phyloP scores from a whole-genome alignment of 2,888 invertebrate genomes.

The Cancer borealis region DNA sequence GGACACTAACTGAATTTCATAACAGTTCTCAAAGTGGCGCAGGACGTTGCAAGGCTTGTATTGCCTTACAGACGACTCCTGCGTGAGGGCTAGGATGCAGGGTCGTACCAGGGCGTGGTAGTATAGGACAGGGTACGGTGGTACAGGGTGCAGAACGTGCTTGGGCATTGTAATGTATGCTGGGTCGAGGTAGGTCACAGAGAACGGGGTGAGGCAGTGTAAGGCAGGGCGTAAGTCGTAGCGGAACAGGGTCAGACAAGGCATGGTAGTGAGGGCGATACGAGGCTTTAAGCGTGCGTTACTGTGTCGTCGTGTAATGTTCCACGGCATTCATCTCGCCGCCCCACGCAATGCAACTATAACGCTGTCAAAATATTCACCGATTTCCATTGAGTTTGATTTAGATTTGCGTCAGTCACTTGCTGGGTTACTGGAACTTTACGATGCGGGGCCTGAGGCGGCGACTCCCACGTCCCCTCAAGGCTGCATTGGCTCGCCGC shows the following conservation, averaged over 20 bases:
- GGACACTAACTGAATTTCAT: constrained; percentile 1
- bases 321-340: constrained; percentile 6
- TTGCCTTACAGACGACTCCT: background rate
- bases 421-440: constrained; percentile 21
- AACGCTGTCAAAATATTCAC: constrained; percentile 13
- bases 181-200: background rate
- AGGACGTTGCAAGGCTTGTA: background rate
- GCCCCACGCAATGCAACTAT: background rate
- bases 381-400: constrained; percentile 41
- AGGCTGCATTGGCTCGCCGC: constrained; percentile 4
- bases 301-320: background rate
- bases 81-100: background rate
- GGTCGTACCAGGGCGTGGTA: background rate
- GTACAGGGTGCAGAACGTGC: background rate
- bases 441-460: constrained; percentile 3
- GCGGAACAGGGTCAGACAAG: background rate
- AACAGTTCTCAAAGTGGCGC: background rate
- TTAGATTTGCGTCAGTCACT: constrained; percentile 32
- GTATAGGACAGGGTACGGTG: background rate
- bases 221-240: background rate
- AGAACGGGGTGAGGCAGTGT: background rate
- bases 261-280: background rate
- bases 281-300: background rate
- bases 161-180: background rate
- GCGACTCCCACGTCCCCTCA: background rate